Evolutionary conservation across 1,140 invertebrate genomes (phyloP).

Genomic region (Babylonia areolata): DNA sequence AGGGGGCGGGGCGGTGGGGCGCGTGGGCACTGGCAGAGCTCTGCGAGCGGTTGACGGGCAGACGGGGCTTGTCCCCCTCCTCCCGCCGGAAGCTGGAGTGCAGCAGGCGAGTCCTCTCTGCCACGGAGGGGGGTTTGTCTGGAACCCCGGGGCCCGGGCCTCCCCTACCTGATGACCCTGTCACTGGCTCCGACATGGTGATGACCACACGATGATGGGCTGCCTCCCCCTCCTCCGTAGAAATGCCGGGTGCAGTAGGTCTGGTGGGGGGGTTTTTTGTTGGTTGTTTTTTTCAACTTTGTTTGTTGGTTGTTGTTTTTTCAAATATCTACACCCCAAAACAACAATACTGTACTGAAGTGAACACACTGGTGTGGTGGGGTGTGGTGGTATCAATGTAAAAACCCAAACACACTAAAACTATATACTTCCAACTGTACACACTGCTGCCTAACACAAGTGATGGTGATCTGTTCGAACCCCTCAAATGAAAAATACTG

Average conservation of each 20-base stretch:
- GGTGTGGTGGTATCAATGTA: too few relatives aligned
- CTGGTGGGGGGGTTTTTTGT: too few relatives aligned
- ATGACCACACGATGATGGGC: background rate
- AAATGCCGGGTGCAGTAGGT: background rate
- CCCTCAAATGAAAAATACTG: too few relatives aligned
- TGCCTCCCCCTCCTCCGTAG: background rate
- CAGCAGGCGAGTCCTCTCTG: slow-evolving; percentile 62
- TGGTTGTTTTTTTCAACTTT: too few relatives aligned
- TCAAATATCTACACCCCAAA: background rate
- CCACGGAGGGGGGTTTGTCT: slow-evolving; percentile 65
- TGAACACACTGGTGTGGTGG: background rate
- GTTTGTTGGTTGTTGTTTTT: too few relatives aligned
- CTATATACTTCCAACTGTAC: too few relatives aligned
- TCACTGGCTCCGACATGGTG: slow-evolving; percentile 9
- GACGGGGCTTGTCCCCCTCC: slow-evolving; percentile 61
- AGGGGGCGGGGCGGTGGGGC: background rate
- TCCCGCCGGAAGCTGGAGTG: slow-evolving; percentile 63
- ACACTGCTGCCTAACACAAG: too few relatives aligned
- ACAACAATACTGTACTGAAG: background rate
- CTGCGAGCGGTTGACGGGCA: slow-evolving; percentile 44
- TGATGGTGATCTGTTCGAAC: too few relatives aligned
- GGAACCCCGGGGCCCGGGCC: slow-evolving; percentile 63
- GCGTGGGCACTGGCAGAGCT: background rate
- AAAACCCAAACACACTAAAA: too few relatives aligned
- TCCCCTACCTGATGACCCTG: background rate